Conservation (phyloP, 1,140 invertebrate species). For the Drosophila biarmipes region DNA sequence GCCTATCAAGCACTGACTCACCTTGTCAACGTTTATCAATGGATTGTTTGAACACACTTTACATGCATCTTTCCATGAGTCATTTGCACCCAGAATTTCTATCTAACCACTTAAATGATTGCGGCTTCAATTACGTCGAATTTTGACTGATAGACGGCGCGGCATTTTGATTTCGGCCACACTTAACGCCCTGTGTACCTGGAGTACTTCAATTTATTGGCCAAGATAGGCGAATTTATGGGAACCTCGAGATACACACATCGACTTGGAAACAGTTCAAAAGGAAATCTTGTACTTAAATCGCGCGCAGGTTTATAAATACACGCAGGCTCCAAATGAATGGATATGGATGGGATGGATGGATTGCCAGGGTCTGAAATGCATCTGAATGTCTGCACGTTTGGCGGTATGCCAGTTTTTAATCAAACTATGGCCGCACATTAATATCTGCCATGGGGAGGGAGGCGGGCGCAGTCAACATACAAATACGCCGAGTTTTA, state of each 20-base stretch:
- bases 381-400: conserved; percentile 60
- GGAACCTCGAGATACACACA: background rate
- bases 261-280: conserved; percentile 1
- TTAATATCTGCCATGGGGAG: conserved; percentile 79
- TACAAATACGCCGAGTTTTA: conserved; percentile 82
- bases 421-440: conserved; percentile 80
- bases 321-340: conserved; percentile 41
- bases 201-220: conserved; percentile 17
- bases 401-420: conserved; percentile 73
- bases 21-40: conserved; percentile 19
- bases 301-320: conserved; percentile 28
- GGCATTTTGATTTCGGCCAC: conserved; percentile 22
- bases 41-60: background rate
- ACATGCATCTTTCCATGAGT: conserved; percentile 12
- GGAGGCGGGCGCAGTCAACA: conserved; percentile 41
- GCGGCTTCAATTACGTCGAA: conserved; percentile 14
- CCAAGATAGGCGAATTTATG: conserved; percentile 22
- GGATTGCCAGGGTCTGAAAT: conserved; percentile 67
- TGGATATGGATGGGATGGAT: conserved; percentile 67
- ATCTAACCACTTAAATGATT: conserved; percentile 5
- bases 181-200: conserved; percentile 4
- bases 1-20: conserved; percentile 24
- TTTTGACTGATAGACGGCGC: conserved; percentile 20
- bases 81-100: conserved; percentile 20
- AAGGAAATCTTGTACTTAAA: conserved; percentile 9